Evolutionary conservation across 2,797 vertebrate species (phyloP), one percentile per base, ranked within the genome.

Genomic region (Pampus argenteus): DNA sequence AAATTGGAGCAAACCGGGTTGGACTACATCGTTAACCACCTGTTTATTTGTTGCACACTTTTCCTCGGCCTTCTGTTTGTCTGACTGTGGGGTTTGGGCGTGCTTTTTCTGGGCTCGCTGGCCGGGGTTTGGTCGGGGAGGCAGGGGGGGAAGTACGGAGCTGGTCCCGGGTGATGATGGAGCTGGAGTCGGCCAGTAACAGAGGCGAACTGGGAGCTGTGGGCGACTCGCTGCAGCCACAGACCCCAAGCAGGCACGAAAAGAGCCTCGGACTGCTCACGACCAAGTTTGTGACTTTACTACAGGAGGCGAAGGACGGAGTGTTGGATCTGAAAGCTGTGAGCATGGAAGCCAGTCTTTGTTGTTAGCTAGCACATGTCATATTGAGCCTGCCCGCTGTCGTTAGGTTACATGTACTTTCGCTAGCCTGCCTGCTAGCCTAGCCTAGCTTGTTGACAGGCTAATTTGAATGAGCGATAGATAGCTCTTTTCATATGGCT

Each of bases 281-380:
- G 18, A 98, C 97, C 78, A 98, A 98, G 93, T 99, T 99, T 89
- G 97, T 99, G 78, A 98, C 97, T 62, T 88, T 99, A 56, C 93
- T 99, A 51, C 98, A 99, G 83, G 97, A 99, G 88, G 97, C 98
- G 50, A 97, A 99, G 93, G 98, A 98, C 89, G 97, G 98, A 60
- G 98, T 99, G 55, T 93, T 99, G 88, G 97, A 99, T 89, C 95
- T 99, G 42, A 99, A 99, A 85, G 95, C 96, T 90, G 98, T 98
- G 94, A 94, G 94, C 78, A 54, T 52, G 73, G 58, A 76, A 54
- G 60, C 34, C 20, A 0, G 72, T 82, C 88, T 93, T 91, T 91
- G 91, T 90, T 93, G 90, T 91, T 82, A 86, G 91, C 88, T 90
- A 91, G 91, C 90, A 90, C 91, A 91, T 91, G 91, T 88, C 88